Base-by-base conservation (phyloP, 2,888 invertebrate species). In the Drosophila anomalata region DNA sequence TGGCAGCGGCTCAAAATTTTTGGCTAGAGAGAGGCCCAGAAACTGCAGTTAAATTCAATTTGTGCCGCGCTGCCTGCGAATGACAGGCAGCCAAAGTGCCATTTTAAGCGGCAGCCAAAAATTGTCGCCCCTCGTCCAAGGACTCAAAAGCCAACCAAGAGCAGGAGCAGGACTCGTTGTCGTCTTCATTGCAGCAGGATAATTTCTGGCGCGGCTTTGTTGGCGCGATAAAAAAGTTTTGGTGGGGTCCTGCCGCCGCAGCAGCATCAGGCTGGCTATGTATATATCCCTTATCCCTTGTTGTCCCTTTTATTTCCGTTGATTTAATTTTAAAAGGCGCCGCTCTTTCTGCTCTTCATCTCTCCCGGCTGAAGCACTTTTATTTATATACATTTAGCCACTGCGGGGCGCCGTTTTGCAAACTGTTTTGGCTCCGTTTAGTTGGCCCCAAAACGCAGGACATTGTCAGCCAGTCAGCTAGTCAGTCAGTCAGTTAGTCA, bases 281-380 rank as follows among this genome's bases (percentile, higher is more conserved):
- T 56, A 12, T 42, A 29, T 46, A 24, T 22, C 36, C 47, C 46
- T 33, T 46, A 55, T 50, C 31, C 44, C 59, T 55, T 14, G 57
- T 59, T 54, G 47, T 53, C 52, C 61, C 47, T 57, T 70, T 72
- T 73, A 76, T 73, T 87, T 84, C 77, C 78, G 88, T 88, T 89
- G 87, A 90, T 89, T 90, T 88, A 89, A 88, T 89, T 90, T 89
- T 77, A 85, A 88, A 82, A 87, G 89, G 87, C 80, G 77, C 67
- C 75, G 73, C 71, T 79, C 70, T 66, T 68, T 66, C 77, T 62
- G 69, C 82, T 61, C 71, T 72, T 74, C 77, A 79, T 73, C 71
- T 68, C 63, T 63, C 77, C 47, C 50, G 33, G 69, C 60, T 68
- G 60, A 74, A 84, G 81, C 78, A 77, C 71, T 85, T 75, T 87